Percentiles rank a stretch among this genome's conserved stretches.
phyloP scores from a whole-genome alignment of 2,888 invertebrate species.

The Aspidiotus destructor region DNA sequence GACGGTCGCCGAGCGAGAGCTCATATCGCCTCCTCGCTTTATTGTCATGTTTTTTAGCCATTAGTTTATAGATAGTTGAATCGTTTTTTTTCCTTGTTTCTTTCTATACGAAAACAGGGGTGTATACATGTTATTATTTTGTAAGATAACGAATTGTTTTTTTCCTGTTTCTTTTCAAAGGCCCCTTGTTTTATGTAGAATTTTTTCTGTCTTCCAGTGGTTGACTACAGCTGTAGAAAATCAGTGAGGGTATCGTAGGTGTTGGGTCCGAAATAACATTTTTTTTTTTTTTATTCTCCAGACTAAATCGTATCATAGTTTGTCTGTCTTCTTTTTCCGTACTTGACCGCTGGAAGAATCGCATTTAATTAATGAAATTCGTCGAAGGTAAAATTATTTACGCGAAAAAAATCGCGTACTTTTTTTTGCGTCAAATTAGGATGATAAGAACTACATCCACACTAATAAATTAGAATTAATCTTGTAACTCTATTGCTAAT shows the following conservation, averaged over 20 bases:
- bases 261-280: too few species aligned
- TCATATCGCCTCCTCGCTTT: background rate
- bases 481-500: too few species aligned
- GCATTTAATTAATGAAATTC: slow-evolving; percentile 28
- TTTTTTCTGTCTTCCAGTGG: slow-evolving; percentile 15
- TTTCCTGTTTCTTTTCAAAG: background rate
- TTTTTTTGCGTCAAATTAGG: background rate
- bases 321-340: slow-evolving; percentile 12
- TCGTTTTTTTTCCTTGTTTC: slow-evolving; percentile 13
- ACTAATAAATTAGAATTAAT: too few species aligned
- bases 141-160: slow-evolving; percentile 5
- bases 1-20: slow-evolving; percentile 10
- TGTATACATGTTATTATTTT: background rate
- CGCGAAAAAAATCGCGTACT: background rate
- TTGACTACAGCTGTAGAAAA: slow-evolving; percentile 12
- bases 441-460: too few species aligned
- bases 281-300: slow-evolving; percentile 7
- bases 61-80: slow-evolving; percentile 29
- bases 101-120: background rate
- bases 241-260: background rate
- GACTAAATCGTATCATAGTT: slow-evolving; percentile 10
- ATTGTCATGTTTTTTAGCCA: slow-evolving; percentile 26
- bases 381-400: background rate
- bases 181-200: slow-evolving; percentile 1
- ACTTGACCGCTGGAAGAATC: slow-evolving; percentile 32